Percentiles rank a stretch among this genome's conserved stretches.
Evolutionary conservation across 2,113 vertebrate species (phyloP).

Genomic region (Ploceus nigricollis): DNA sequence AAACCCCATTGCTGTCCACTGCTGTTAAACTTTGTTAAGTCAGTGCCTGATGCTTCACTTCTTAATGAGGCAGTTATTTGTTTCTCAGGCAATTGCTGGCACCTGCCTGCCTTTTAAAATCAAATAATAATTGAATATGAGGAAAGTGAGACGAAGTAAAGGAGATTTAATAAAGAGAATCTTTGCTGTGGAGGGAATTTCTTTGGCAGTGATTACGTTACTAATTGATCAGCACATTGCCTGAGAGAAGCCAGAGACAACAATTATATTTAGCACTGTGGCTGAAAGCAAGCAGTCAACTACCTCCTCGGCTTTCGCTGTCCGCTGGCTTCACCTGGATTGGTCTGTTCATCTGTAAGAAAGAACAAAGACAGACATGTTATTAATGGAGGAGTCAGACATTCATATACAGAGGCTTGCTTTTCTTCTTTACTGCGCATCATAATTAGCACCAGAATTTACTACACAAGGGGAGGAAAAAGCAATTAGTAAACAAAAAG

Average conservation of each 20-base stretch:
- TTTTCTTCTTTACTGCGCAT: not conserved
- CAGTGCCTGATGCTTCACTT: conserved; percentile 1
- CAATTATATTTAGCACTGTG: conserved; percentile 61
- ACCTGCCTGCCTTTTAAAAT: conserved; percentile 73
- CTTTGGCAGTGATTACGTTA: conserved; percentile 68
- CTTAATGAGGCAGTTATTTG: conserved; percentile 70
- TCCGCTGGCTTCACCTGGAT: conserved; percentile 99
- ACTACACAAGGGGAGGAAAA: accelerated
- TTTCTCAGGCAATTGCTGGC: conserved; percentile 62
- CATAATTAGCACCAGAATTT: not conserved
- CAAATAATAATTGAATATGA: conserved; percentile 76
- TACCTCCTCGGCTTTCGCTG: conserved; percentile 99
- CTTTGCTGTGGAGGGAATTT: conserved; percentile 64
- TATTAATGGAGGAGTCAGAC: not conserved
- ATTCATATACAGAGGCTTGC: not conserved
- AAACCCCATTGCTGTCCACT: not conserved
- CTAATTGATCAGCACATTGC: conserved; percentile 71
- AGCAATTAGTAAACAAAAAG: not conserved
- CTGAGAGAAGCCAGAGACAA: conserved; percentile 67
- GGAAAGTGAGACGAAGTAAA: conserved; percentile 58
- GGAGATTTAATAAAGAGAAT: conserved; percentile 72
- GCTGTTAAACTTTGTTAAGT: conserved; percentile 58
- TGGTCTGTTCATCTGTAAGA: conserved; percentile 95
- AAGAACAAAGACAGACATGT: conserved; percentile 45
- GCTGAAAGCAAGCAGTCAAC: conserved; percentile 80